Conservation (phyloP, 2,113 vertebrate species). For the Mionectes macconnelli region DNA sequence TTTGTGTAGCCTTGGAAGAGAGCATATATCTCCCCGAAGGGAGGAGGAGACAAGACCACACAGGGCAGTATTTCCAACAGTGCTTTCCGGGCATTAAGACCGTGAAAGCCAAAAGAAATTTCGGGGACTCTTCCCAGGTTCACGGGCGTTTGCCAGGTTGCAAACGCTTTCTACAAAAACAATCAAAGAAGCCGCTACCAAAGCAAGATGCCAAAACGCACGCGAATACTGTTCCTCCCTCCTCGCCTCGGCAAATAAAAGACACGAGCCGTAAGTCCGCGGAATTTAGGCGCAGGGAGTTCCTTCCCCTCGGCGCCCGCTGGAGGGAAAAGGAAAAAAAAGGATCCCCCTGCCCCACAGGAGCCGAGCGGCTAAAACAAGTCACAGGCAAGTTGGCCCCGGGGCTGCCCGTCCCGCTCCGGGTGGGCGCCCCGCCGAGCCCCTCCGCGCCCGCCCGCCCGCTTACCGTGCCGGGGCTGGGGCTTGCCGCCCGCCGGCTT, state of each 20-base stretch:
- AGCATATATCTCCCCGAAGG: neutral
- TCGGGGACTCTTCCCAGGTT: neutral
- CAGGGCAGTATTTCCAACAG: neutral
- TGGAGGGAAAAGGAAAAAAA: too few species aligned
- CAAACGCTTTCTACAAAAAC: neutral
- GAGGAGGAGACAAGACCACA: neutral
- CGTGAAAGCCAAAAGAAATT: neutral
- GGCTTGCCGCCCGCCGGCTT: constrained; percentile 23
- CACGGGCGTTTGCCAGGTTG: neutral
- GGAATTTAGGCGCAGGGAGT: neutral
- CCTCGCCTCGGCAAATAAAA: neutral
- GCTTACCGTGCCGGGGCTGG: constrained; percentile 63
- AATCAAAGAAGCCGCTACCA: neutral
- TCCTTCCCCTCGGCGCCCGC: neutral
- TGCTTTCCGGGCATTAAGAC: neutral
- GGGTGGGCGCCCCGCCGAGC: neutral
- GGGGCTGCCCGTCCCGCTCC: neutral
- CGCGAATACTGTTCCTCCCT: neutral
- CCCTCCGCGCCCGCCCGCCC: neutral
- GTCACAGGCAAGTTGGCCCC: neutral
- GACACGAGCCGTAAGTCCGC: neutral
- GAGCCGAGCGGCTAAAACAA: neutral
- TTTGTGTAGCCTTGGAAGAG: neutral
- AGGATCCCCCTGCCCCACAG: rapidly evolving
- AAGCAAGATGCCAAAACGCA: neutral